Conservation (phyloP, 1,140 invertebrate species). For the Drosophila parvula region DNA sequence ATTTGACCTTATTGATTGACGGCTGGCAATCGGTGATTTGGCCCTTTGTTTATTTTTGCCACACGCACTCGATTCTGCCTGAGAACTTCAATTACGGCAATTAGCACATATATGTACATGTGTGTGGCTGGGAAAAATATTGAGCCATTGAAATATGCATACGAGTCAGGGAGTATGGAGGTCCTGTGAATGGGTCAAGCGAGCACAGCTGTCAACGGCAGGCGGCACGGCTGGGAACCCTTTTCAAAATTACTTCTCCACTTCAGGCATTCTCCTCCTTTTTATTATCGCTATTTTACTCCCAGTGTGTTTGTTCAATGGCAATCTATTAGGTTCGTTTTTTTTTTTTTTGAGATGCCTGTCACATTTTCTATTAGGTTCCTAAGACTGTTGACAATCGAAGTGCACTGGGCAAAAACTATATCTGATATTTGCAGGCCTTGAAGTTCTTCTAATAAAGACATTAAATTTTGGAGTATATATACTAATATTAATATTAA, state of each 20-base stretch:
- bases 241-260: conserved; percentile 54
- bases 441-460: neutral
- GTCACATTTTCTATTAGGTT: conserved; percentile 70
- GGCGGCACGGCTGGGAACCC: conserved; percentile 52
- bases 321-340: conserved; percentile 67
- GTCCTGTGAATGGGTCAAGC: conserved; percentile 20
- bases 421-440: neutral
- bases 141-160: conserved; percentile 42
- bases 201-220: conserved; percentile 61
- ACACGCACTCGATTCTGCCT: conserved; percentile 32
- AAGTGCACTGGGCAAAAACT: neutral
- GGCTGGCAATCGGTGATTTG: conserved; percentile 43
- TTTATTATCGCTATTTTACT: conserved; percentile 29
- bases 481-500: no score
- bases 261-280: conserved; percentile 1
- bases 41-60: conserved; percentile 44
- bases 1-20: conserved; percentile 80
- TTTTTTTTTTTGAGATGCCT: conserved; percentile 31
- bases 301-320: conserved; percentile 46
- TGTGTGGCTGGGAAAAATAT: conserved; percentile 26
- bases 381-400: conserved; percentile 59
- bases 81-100: conserved; percentile 58
- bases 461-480: no score
- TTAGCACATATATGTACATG: conserved; percentile 42
- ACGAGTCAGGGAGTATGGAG: conserved; percentile 42